These are phyloP conservation scores for Moxostoma hubbsi DNA, from an alignment of 2,797 vertebrate genomes.

Conservation along the genomic window DNA sequence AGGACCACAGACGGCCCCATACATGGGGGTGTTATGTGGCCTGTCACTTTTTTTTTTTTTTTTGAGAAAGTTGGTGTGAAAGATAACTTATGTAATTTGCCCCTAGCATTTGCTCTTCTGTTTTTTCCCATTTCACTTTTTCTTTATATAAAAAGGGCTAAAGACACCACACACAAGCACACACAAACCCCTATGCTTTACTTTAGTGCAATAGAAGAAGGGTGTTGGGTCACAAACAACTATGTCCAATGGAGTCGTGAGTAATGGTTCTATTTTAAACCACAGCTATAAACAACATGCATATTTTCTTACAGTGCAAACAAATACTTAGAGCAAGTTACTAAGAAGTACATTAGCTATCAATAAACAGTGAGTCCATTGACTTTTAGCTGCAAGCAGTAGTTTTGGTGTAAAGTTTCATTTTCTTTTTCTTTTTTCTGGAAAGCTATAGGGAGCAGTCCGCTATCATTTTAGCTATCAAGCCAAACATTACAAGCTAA, in stretches of 20 bases:
- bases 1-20: slow-evolving; percentile 49
- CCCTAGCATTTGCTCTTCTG: slow-evolving; percentile 33
- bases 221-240: slow-evolving; percentile 73
- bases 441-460: slow-evolving; percentile 12
- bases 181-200: slow-evolving; percentile 28
- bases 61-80: slow-evolving; percentile 54
- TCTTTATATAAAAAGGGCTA: neutral
- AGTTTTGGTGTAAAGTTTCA: slow-evolving; percentile 30
- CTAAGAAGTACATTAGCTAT: slow-evolving; percentile 77
- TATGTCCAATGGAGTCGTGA: slow-evolving; percentile 73
- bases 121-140: slow-evolving; percentile 29
- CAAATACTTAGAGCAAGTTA: slow-evolving; percentile 67
- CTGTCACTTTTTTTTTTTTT: slow-evolving; percentile 50
- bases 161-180: neutral
- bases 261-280: slow-evolving; percentile 78
- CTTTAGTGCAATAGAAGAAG: slow-evolving; percentile 50
- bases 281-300: slow-evolving; percentile 71
- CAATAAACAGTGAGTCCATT: slow-evolving; percentile 68
- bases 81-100: slow-evolving; percentile 54
- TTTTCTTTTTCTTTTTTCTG: slow-evolving; percentile 25
- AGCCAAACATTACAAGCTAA: slow-evolving; percentile 19
- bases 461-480: slow-evolving; percentile 8
- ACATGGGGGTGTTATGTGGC: slow-evolving; percentile 54
- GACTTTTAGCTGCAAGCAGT: slow-evolving; percentile 29
- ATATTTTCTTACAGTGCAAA: slow-evolving; percentile 75